Base-by-base conservation (phyloP, 2,113 vertebrate species). In the Hemiprocne comata region DNA sequence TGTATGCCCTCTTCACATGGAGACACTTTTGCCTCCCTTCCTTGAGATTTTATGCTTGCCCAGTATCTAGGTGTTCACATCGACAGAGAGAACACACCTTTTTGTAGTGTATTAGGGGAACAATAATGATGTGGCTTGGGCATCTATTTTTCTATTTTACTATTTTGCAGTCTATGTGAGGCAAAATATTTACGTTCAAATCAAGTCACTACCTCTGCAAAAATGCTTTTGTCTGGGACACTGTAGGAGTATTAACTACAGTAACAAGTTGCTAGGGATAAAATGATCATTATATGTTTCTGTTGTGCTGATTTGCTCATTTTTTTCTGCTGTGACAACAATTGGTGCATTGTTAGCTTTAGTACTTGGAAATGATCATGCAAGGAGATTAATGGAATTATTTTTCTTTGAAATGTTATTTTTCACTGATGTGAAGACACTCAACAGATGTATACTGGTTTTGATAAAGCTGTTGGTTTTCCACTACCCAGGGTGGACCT, bases 41-140 rank as follows among this genome's bases (percentile, higher is more conserved):
- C 34, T 34, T 61, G 18, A 76, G 20, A 31, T 61, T 44, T 79
- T 50, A 20, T 66, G 31, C 10, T 57, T 33, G 8, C 6, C 17
- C 20, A 7, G 7, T 38, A 16, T 24, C 14, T 42, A 53, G 10
- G 29, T 69, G 33, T 4, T 75, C 31, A 34, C 0, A 1, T 2
- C 4, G 1, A 20, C 60, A 53, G 36, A 34, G 48, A 72, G 29
- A 70, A 77, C 20, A 44, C 10, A 26, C 0, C 1, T 8, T 60
- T 90, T 69, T 24, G 5, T 26, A 38, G 33, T 11, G 5, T 48
- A 92, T 84, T 57, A 53, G 25, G 61, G 62, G 54, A 65, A 55
- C 2, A 21, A 13, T 17, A 67, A 50, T 2, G 2, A 50, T 61
- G 29, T 42, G 13, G 9, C 54, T 74, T 87, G 38, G 12, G 17